phyloP scores from a whole-genome alignment of 2,888 invertebrate species.

The Taphrorychus bicolor region DNA sequence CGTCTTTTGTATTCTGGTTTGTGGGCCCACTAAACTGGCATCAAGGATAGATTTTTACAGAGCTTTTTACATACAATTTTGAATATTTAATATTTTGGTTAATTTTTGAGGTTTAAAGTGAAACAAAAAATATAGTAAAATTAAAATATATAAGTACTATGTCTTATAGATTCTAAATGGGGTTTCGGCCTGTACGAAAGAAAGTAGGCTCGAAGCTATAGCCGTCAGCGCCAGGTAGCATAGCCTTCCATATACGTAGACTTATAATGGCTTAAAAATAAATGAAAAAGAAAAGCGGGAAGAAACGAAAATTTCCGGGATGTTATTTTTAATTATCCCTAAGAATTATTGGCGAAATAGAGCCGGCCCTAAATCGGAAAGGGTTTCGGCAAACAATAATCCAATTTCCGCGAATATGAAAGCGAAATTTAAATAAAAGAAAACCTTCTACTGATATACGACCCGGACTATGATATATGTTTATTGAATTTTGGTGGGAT shows the following conservation, averaged over 20 bases:
- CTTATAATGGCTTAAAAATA: slow-evolving; percentile 27
- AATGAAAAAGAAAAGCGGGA: slow-evolving; percentile 18
- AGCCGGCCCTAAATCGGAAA: slow-evolving; percentile 12
- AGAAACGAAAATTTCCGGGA: slow-evolving; percentile 19
- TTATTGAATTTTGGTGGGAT: slow-evolving; percentile 31
- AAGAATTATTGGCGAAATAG: slow-evolving; percentile 21
- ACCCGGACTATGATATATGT: slow-evolving; percentile 31
- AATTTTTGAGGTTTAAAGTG: no score
- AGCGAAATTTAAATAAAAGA: slow-evolving; percentile 33
- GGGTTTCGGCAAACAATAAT: slow-evolving; percentile 33
- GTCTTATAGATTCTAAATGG: no score
- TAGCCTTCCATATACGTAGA: slow-evolving; percentile 14
- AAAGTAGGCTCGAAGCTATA: no score
- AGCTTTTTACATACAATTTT: no score
- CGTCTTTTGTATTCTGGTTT: no score
- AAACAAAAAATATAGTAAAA: no score
- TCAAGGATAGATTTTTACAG: no score
- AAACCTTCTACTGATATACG: slow-evolving; percentile 30
- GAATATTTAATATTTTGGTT: no score
- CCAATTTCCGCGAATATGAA: slow-evolving; percentile 32
- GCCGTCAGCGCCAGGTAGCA: slow-evolving; percentile 17
- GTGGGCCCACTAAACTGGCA: no score
- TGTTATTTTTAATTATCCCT: slow-evolving; percentile 35
- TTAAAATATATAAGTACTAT: no score
- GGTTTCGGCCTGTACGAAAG: no score